Conservation (phyloP, 2,888 invertebrate genomes). For the Chymomyza fuscimana region DNA sequence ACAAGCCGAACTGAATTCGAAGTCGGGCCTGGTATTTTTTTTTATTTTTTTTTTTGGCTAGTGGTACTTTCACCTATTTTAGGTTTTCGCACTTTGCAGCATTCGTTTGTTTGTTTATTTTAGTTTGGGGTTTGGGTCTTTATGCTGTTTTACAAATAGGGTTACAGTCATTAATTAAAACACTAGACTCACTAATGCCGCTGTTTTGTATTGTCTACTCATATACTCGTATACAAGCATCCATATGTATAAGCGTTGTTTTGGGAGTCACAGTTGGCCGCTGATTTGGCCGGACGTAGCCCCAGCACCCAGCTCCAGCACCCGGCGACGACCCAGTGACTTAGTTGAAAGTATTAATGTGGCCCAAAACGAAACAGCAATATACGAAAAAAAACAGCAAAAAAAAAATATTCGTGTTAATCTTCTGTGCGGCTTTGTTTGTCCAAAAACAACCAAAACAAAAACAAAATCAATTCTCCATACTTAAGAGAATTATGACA, state of each 20-base stretch:
- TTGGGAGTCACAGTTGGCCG: constrained; percentile 48
- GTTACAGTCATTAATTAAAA: constrained; percentile 61
- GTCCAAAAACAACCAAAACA: constrained; percentile 19
- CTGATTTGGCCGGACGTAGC: constrained; percentile 27
- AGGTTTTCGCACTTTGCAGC: constrained; percentile 43
- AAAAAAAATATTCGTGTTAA: constrained; percentile 21
- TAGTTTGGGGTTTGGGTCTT: constrained; percentile 36
- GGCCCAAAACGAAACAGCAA: constrained; percentile 28
- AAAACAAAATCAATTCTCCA: constrained; percentile 9
- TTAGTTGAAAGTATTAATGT: constrained; percentile 28
- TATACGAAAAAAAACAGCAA: constrained; percentile 20
- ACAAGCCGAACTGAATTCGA: neutral
- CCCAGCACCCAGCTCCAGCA: neutral
- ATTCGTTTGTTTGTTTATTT: constrained; percentile 23
- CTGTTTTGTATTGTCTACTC: neutral
- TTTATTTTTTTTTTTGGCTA: constrained; percentile 39
- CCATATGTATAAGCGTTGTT: constrained; percentile 5
- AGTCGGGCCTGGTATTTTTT: neutral
- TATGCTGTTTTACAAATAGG: constrained; percentile 61
- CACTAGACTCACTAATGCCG: constrained; percentile 20
- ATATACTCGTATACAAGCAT: neutral
- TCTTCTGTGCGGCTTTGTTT: neutral
- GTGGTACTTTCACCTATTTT: constrained; percentile 60
- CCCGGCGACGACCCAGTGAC: constrained; percentile 44
- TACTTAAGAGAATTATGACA: neutral